These are phyloP conservation scores for Phaetusa simplex DNA, from an alignment of 2,113 vertebrate species.

Conservation along the genomic window DNA sequence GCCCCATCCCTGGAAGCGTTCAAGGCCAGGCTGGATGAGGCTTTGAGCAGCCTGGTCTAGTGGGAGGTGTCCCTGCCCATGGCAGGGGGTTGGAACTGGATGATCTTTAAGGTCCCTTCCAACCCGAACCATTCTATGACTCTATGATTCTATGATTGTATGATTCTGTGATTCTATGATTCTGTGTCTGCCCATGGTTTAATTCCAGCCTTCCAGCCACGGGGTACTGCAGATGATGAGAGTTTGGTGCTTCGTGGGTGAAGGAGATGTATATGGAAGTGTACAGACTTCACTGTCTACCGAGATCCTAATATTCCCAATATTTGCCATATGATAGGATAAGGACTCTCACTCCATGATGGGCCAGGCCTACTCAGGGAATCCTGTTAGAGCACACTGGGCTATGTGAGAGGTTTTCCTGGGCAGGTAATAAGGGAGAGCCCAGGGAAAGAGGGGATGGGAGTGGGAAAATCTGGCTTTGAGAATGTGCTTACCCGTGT, in stretches of 20 bases:
- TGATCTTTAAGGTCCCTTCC: no score
- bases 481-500: neutral
- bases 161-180: no score
- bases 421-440: neutral
- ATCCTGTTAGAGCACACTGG: neutral
- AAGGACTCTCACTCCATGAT: neutral
- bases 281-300: neutral
- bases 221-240: neutral
- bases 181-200: neutral
- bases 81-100: no score
- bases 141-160: no score
- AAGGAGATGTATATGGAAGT: neutral
- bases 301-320: neutral
- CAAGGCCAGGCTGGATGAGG: no score
- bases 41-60: no score
- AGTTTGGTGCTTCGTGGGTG: rapidly evolving
- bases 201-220: neutral
- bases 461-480: neutral
- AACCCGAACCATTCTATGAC: no score
- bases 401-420: neutral
- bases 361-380: neutral
- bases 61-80: no score
- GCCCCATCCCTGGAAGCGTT: no score
- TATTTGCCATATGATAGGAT: neutral
- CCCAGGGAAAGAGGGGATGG: neutral